phyloP scores from a whole-genome alignment of 1,140 invertebrate genomes.

The Diprion similis region DNA sequence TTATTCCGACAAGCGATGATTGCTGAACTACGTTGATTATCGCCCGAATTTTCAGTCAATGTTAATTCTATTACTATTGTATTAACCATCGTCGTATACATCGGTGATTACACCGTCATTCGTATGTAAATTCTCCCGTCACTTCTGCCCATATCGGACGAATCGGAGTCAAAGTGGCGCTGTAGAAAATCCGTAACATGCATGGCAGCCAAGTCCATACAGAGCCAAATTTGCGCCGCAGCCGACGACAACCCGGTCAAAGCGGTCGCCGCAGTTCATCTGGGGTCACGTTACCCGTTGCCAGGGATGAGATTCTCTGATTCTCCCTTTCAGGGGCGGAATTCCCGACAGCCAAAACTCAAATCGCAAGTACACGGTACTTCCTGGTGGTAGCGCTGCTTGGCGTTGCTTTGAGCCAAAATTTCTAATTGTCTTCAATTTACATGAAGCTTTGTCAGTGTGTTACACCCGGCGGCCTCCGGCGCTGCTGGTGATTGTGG shows the following conservation, averaged over 20 bases:
- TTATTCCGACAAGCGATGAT: not conserved
- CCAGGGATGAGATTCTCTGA: slow-evolving; percentile 4
- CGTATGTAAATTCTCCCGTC: not conserved
- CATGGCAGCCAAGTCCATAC: not conserved
- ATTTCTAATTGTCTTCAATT: slow-evolving; percentile 8
- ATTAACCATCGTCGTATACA: not conserved
- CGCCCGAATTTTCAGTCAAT: not conserved
- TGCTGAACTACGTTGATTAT: not conserved
- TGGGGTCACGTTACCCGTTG: not conserved
- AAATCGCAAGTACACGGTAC: not conserved
- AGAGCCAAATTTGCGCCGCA: not conserved
- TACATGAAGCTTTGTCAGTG: not conserved
- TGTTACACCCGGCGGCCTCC: not conserved
- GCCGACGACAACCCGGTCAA: not conserved
- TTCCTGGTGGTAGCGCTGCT: not conserved
- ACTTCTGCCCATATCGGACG: not conserved
- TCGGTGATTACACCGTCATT: not conserved
- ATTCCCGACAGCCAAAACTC: not conserved
- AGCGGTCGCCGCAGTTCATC: slow-evolving; percentile 6
- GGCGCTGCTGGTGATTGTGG: not conserved
- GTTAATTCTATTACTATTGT: not conserved
- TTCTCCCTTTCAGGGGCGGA: not conserved
- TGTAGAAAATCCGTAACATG: not conserved
- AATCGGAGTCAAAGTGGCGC: not conserved
- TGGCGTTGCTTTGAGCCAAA: not conserved